phyloP scores from a whole-genome alignment of 2,113 vertebrate genomes.

The Abramis brama region DNA sequence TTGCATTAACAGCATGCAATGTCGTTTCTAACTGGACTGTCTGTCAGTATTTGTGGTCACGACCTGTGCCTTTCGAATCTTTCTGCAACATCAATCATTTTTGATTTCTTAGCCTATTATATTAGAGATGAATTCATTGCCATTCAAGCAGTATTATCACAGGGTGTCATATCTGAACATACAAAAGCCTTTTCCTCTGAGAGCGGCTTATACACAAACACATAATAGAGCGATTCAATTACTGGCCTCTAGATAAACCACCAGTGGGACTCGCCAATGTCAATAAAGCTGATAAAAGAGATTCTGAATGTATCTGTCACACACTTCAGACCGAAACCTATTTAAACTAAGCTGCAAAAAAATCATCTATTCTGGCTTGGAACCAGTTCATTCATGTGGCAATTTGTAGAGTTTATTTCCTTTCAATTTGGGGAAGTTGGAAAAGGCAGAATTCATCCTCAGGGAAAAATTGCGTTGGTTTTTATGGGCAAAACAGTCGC shows the following conservation, averaged over 20 bases:
- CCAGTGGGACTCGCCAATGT: background rate
- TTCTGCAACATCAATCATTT: background rate
- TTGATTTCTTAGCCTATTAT: background rate
- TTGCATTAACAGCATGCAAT: background rate
- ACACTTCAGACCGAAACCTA: conserved; percentile 26
- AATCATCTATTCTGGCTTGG: background rate
- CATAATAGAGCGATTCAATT: conserved; percentile 29
- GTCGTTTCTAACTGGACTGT: background rate
- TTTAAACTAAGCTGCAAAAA: background rate
- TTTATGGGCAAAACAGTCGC: conserved; percentile 39
- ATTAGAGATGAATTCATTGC: conserved; percentile 17
- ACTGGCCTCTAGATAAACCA: background rate
- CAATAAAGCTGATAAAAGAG: conserved; percentile 11
- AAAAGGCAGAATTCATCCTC: conserved; percentile 20
- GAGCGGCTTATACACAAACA: conserved; percentile 12
- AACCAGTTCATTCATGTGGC: background rate
- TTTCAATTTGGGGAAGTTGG: conserved; percentile 34
- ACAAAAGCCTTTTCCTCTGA: background rate
- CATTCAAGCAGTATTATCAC: conserved; percentile 9
- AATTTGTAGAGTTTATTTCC: conserved; percentile 37
- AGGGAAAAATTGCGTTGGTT: conserved; percentile 3
- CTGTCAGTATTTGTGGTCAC: background rate
- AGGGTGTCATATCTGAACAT: conserved; percentile 16
- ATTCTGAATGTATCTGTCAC: conserved; percentile 1
- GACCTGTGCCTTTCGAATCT: background rate